A percentile compares a stretch with the other conserved stretches of the same genome.
Conservation (phyloP, 2,888 invertebrate genomes). For the Lacanobia wlatinum region DNA sequence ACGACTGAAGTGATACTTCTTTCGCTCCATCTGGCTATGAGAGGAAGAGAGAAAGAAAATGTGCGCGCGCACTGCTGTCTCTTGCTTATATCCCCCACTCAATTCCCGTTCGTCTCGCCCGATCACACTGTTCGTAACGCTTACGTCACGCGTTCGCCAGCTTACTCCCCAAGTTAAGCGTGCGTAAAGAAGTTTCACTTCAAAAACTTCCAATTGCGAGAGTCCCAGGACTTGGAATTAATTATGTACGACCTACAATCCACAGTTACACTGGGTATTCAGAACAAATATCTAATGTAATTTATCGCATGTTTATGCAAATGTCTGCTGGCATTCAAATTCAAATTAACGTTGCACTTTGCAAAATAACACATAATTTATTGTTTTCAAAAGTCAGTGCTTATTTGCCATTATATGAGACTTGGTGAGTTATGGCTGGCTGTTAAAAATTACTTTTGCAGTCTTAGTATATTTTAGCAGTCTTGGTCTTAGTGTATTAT, state of each 20-base stretch:
- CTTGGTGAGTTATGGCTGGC: background rate
- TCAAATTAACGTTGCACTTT: constrained; percentile 43
- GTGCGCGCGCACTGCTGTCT: no score
- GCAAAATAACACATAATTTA: constrained; percentile 53
- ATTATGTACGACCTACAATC: constrained; percentile 29
- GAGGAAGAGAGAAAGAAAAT: no score
- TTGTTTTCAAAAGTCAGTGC: constrained; percentile 53
- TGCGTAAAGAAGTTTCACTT: no score
- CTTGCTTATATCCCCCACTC: no score
- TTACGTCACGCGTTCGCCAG: no score
- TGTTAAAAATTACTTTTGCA: background rate
- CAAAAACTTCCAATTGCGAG: background rate
- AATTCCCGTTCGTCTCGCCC: no score
- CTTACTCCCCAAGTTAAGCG: no score
- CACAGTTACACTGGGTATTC: constrained; percentile 23
- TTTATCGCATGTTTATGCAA: constrained; percentile 51
- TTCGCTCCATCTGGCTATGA: no score
- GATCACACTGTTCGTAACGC: no score
- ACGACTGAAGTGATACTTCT: no score
- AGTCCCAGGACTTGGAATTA: background rate
- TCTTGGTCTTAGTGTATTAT: no score
- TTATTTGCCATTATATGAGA: constrained; percentile 39
- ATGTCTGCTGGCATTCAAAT: constrained; percentile 44
- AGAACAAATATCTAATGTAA: constrained; percentile 44
- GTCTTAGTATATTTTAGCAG: background rate